These are phyloP conservation scores for Trichonephila clavipes DNA, from an alignment of 1,140 invertebrate genomes.

Conservation along the genomic window DNA sequence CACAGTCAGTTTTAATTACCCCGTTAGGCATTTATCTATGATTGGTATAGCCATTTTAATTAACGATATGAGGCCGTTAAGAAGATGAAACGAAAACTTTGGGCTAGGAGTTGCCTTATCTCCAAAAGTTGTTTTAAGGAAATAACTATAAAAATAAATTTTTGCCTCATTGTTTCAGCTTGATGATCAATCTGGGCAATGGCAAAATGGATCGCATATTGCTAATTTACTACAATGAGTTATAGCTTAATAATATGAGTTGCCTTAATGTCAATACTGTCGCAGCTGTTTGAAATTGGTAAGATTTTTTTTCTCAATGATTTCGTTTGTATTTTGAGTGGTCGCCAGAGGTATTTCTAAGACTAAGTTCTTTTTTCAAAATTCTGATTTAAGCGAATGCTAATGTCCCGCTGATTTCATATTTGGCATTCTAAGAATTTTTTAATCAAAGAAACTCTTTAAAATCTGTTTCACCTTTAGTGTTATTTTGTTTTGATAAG, in stretches of 20 bases:
- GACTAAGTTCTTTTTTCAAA: not conserved
- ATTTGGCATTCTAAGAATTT: no score
- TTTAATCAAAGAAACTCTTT: no score
- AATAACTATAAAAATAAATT: slow-evolving; percentile 75
- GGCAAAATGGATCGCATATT: slow-evolving; percentile 46
- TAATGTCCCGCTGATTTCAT: no score
- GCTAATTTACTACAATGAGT: slow-evolving; percentile 62
- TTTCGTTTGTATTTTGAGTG: slow-evolving; percentile 26
- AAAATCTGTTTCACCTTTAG: no score
- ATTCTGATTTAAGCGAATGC: no score
- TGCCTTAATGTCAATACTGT: slow-evolving; percentile 31
- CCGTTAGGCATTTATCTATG: slow-evolving; percentile 75
- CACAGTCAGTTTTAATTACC: slow-evolving; percentile 74
- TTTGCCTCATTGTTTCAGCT: slow-evolving; percentile 63
- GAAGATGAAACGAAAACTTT: slow-evolving; percentile 68
- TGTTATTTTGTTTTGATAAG: no score
- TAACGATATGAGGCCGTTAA: slow-evolving; percentile 71
- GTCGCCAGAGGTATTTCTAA: not conserved
- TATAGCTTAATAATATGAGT: slow-evolving; percentile 43
- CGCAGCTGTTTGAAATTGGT: not conserved
- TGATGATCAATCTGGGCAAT: slow-evolving; percentile 74
- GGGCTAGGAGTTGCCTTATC: slow-evolving; percentile 63
- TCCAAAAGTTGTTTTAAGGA: slow-evolving; percentile 72
- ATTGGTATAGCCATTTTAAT: slow-evolving; percentile 76
- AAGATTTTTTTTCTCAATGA: not conserved